These are phyloP conservation scores for Pandemis corylana DNA, from an alignment of 2,888 invertebrate species.

Conservation along the genomic window DNA sequence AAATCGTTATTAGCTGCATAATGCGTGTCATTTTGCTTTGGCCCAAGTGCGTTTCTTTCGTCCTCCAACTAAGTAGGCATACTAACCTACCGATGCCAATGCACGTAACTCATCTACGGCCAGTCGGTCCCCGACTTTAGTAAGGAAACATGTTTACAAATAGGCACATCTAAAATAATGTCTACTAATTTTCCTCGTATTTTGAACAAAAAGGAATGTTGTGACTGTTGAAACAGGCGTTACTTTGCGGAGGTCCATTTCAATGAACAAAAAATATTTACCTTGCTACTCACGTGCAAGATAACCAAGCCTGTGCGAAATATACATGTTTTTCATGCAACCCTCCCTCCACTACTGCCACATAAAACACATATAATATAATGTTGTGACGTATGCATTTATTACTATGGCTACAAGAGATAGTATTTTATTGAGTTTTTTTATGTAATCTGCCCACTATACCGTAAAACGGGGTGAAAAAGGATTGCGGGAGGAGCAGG, in stretches of 20 bases:
- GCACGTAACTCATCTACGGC: conserved; percentile 44
- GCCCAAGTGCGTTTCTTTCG: not conserved
- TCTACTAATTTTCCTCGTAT: conserved; percentile 43
- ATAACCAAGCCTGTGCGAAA: no score
- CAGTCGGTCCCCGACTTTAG: conserved; percentile 58
- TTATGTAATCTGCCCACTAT: no score
- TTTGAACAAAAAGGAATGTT: conserved; percentile 1
- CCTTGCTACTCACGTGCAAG: no score
- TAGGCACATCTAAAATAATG: conserved; percentile 56
- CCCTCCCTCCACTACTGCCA: no score
- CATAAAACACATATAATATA: not conserved
- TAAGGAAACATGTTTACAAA: conserved; percentile 65
- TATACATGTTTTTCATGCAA: no score
- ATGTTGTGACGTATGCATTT: not conserved
- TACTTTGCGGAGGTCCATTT: no score
- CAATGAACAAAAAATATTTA: no score
- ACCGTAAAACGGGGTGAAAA: no score
- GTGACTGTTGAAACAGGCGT: no score
- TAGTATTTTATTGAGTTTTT: no score
- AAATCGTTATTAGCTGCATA: not conserved
- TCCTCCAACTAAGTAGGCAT: not conserved
- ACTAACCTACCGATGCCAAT: conserved; percentile 27
- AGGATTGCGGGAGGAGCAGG: no score
- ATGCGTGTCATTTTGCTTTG: not conserved
- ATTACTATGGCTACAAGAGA: no score